phyloP scores from a whole-genome alignment of 2,888 invertebrate species.

The Calliphora vomitoria region DNA sequence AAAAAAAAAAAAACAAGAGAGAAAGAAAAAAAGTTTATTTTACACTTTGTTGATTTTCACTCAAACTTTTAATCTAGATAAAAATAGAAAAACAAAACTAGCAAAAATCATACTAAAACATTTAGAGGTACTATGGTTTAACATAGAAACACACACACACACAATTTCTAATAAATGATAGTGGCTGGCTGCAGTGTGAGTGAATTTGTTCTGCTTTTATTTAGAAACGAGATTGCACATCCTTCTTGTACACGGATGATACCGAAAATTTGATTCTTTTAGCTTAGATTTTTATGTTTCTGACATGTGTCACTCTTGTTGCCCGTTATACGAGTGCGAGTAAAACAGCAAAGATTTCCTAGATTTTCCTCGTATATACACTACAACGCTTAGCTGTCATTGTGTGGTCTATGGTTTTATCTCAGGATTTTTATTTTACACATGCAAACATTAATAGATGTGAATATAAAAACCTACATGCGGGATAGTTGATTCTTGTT shows the following conservation, averaged over 20 bases:
- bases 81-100: slow-evolving; percentile 4
- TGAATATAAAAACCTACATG: slow-evolving; percentile 56
- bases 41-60: slow-evolving; percentile 66
- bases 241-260: slow-evolving; percentile 50
- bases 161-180: slow-evolving; percentile 16
- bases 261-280: slow-evolving; percentile 67
- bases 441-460: slow-evolving; percentile 28
- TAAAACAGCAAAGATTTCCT: slow-evolving; percentile 65
- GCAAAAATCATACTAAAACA: slow-evolving; percentile 41
- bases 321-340: slow-evolving; percentile 76
- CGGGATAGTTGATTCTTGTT: slow-evolving; percentile 58
- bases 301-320: slow-evolving; percentile 83
- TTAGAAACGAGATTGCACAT: slow-evolving; percentile 56
- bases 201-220: slow-evolving; percentile 31
- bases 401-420: slow-evolving; percentile 73
- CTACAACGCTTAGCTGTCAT: slow-evolving; percentile 70
- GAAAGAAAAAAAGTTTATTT: slow-evolving; percentile 57
- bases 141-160: not conserved
- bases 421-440: slow-evolving; percentile 69
- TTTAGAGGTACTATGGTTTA: slow-evolving; percentile 58
- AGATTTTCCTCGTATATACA: slow-evolving; percentile 54
- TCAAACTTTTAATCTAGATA: slow-evolving; percentile 66
- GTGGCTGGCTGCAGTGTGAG: not conserved
- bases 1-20: slow-evolving; percentile 13
- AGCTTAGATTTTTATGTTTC: slow-evolving; percentile 78